Conservation (phyloP, 2,113 vertebrate genomes). For the Danionella cerebrum region DNA sequence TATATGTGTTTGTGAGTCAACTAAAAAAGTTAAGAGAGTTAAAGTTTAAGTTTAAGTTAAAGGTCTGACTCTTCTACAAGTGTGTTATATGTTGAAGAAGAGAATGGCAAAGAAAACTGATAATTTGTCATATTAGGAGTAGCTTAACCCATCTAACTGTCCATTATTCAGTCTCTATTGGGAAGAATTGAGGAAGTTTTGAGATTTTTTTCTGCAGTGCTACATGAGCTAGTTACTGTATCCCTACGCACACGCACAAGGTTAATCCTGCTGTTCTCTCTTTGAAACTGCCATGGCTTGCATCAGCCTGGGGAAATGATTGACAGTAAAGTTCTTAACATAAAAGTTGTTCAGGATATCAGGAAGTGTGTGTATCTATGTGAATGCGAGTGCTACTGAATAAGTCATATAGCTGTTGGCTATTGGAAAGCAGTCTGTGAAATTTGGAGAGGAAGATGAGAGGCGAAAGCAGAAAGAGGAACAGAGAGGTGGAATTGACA, state of each 20-base stretch:
- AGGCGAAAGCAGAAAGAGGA: not conserved
- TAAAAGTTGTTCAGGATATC: conserved; percentile 3
- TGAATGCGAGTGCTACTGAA: not conserved
- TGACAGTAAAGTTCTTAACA: not conserved
- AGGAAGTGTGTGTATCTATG: not conserved
- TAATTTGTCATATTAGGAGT: too few species aligned
- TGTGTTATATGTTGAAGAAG: too few species aligned
- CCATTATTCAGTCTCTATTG: too few species aligned
- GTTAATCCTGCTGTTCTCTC: conserved; percentile 14
- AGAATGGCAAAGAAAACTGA: too few species aligned
- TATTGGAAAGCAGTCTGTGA: conserved; percentile 10
- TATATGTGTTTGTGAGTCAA: too few species aligned
- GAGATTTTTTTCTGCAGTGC: not conserved
- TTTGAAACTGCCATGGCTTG: not conserved
- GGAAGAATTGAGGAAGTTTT: too few species aligned
- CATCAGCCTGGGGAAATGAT: not conserved
- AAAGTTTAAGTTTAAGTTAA: too few species aligned
- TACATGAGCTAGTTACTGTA: not conserved
- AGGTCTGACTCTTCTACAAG: too few species aligned
- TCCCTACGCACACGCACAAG: not conserved
- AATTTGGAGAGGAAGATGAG: conserved; percentile 1
- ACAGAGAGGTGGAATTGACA: conserved; percentile 6
- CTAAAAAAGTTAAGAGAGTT: too few species aligned
- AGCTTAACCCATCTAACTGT: too few species aligned
- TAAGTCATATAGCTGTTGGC: conserved; percentile 42